Base-by-base conservation (phyloP, 2,888 invertebrate species). In the Tachina fera region DNA sequence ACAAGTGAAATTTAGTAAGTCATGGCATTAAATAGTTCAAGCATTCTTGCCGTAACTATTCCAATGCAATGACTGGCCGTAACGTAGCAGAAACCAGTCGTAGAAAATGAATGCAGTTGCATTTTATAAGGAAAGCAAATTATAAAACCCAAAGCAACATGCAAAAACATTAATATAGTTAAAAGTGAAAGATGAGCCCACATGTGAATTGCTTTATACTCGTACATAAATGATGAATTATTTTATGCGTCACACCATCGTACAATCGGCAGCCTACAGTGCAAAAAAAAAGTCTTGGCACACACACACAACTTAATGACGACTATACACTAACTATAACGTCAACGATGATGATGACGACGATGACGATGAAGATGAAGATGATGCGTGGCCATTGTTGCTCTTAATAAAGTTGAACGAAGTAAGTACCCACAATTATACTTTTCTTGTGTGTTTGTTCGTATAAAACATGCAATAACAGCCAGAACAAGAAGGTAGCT, bases 301-400 rank as follows among this genome's bases (percentile, higher is more conserved):
- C 56, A 47, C 19, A 60, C 31, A 63, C 41, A 39, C 31, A 76
- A 31, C 9, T 22, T 31, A 65, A 58, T 56, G 49, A 74, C 9
- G 56, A 43, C 31, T 31, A 31, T 31, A 31, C 31, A 31, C 6
- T 56, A 65, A 53, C 41, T 51, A 68, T 43, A 60, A 58, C 56
- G 39, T 43, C 49, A 65, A 58, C 49, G 14, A 19, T 49, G 43
- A n/a, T n/a, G n/a, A n/a, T n/a, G n/a, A n/a, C n/a, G n/a, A 82
- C 19, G 77, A 72, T 83, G 77, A 65, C 65, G 76, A 31, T 31
- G 31, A 65, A 53, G 39, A 19, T 49, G 45, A 82, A 39, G 77
- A 72, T 83, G 77, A 65, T 77, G 76, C 82, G 76, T 83, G 70
- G 83, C 83, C 83, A 83, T 77, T 83, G 83, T 77, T 83, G 83